These are phyloP conservation scores for Morus bassanus DNA, from an alignment of 2,797 vertebrate species.

Conservation along the genomic window DNA sequence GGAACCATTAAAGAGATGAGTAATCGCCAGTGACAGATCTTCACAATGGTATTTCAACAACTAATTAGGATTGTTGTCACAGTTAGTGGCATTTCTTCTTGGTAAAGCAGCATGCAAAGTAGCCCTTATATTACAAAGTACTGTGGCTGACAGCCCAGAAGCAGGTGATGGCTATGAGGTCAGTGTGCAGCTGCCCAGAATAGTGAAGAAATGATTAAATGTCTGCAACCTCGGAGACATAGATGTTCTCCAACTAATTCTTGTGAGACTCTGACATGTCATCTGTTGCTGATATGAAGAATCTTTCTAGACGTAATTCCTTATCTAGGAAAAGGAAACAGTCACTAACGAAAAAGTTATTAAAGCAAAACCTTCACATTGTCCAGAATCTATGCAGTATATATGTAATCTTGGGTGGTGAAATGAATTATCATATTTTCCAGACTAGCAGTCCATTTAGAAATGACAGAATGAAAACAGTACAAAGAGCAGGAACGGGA, in stretches of 20 bases:
- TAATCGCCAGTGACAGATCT: slow-evolving; percentile 58
- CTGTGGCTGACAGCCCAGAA: slow-evolving; percentile 25
- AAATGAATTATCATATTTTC: slow-evolving; percentile 7
- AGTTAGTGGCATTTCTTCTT: slow-evolving; percentile 30
- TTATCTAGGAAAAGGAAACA: neutral
- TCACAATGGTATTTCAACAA: slow-evolving; percentile 63
- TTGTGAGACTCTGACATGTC: slow-evolving; percentile 38
- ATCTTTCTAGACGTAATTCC: neutral
- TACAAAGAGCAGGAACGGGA: neutral
- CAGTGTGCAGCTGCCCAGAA: slow-evolving; percentile 42
- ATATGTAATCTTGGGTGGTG: neutral
- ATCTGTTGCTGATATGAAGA: neutral
- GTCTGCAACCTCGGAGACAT: neutral
- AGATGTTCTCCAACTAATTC: slow-evolving; percentile 43
- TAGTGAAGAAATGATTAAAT: slow-evolving; percentile 57
- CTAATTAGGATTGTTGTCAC: slow-evolving; percentile 64
- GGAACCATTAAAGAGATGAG: slow-evolving; percentile 52
- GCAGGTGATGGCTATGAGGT: slow-evolving; percentile 38
- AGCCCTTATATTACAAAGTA: neutral
- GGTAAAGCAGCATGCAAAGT: slow-evolving; percentile 31
- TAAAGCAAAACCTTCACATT: neutral
- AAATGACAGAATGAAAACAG: neutral
- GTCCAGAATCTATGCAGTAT: neutral
- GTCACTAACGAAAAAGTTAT: neutral
- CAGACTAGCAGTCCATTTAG: neutral